Evolutionary conservation across 2,113 vertebrate genomes (phyloP).

Genomic region (Amphiprion ocellaris): DNA sequence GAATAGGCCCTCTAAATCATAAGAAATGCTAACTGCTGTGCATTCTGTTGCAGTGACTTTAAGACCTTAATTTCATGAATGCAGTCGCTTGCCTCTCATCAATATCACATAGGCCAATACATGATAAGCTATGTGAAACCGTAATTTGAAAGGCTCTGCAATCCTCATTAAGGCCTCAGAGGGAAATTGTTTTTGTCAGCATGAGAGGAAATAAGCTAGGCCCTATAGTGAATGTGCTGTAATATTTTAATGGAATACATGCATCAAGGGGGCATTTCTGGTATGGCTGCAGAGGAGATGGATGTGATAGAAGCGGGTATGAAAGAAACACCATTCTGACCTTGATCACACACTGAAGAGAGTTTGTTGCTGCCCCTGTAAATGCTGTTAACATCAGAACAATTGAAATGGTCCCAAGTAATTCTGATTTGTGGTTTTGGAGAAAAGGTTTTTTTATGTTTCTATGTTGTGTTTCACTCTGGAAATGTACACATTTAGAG

Average conservation of each 20-base stretch:
- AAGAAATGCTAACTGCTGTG: conserved; percentile 61
- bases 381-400: conserved; percentile 8
- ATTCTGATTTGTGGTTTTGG: not conserved
- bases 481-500: not conserved
- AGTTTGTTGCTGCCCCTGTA: not conserved
- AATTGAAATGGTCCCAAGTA: not conserved
- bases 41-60: conserved; percentile 59
- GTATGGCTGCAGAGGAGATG: conserved; percentile 39
- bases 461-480: not conserved
- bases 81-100: conserved; percentile 69
- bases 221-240: conserved; percentile 66
- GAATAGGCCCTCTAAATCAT: conserved; percentile 69
- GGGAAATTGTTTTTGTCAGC: conserved; percentile 75
- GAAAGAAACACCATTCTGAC: conserved; percentile 42
- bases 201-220: conserved; percentile 69
- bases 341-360: conserved; percentile 49
- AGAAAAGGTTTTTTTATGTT: not conserved
- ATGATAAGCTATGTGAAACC: conserved; percentile 61
- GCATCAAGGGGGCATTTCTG: conserved; percentile 55
- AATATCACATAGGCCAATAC: conserved; percentile 66
- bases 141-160: conserved; percentile 72
- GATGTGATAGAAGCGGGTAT: conserved; percentile 37
- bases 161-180: conserved; percentile 73
- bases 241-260: conserved; percentile 66
- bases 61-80: conserved; percentile 66